Conservation (phyloP, 2,113 vertebrate genomes). For the Prionailurus viverrinus region DNA sequence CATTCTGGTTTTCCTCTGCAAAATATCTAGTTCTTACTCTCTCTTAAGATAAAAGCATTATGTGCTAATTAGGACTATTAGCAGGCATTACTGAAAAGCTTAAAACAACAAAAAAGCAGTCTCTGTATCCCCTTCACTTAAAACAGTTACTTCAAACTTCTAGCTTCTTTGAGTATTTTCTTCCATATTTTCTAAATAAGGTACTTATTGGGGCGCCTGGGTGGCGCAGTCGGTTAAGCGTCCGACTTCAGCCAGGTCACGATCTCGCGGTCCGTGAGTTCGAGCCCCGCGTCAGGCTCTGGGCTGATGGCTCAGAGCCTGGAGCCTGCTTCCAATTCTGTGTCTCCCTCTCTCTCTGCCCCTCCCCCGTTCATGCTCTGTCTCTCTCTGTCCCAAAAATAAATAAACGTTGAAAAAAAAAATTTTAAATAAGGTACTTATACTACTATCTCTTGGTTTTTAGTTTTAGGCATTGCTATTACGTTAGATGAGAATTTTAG, state of each 20-base stretch:
- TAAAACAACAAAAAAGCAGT: slow-evolving; percentile 19
- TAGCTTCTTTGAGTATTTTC: background rate
- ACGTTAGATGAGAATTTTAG: slow-evolving; percentile 8
- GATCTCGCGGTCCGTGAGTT: too few relatives aligned
- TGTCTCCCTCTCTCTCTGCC: too few relatives aligned
- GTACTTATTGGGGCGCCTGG: too few relatives aligned
- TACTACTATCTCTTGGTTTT: background rate
- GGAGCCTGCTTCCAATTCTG: too few relatives aligned
- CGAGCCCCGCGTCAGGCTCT: too few relatives aligned
- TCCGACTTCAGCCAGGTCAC: too few relatives aligned
- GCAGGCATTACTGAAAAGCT: background rate
- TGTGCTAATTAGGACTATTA: background rate
- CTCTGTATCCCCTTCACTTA: background rate
- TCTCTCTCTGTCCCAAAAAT: too few relatives aligned
- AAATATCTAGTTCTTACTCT: slow-evolving; percentile 3
- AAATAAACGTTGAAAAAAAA: too few relatives aligned
- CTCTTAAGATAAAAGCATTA: slow-evolving; percentile 43
- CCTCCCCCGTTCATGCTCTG: too few relatives aligned
- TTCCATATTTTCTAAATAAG: background rate
- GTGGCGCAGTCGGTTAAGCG: too few relatives aligned
- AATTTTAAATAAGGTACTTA: slow-evolving; percentile 45
- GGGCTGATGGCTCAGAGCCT: too few relatives aligned
- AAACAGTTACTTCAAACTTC: slow-evolving; percentile 23
- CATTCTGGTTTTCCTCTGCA: slow-evolving; percentile 23
- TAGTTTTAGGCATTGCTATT: background rate